A percentile compares a stretch with the other conserved stretches of the same genome.
phyloP scores from a whole-genome alignment of 30 jellyfish, hydroid and myxozoan species.

The Haliclystus octoradiatus region DNA sequence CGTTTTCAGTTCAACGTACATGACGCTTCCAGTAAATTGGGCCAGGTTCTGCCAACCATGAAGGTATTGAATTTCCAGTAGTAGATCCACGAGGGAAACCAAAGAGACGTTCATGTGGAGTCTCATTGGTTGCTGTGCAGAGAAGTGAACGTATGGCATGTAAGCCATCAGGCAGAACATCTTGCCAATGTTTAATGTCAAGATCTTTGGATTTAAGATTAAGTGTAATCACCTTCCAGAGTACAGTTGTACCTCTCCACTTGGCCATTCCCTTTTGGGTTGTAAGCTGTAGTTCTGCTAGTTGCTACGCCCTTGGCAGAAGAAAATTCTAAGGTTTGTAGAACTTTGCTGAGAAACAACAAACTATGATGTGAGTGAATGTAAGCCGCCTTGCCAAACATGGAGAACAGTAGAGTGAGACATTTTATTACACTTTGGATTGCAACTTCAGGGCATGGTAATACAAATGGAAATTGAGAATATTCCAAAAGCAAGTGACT shows the following conservation, averaged over 20 bases:
- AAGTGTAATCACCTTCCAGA: conserved; percentile 44
- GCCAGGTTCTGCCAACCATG: conserved; percentile 38
- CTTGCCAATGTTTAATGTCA: conserved; percentile 25
- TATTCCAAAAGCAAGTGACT: no score
- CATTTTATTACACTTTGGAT: conserved; percentile 32
- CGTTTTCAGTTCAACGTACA: no score
- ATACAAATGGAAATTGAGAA: conserved; percentile 37
- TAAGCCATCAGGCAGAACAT: conserved; percentile 54
- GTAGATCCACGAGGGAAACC: conserved; percentile 26
- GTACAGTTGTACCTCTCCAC: conserved; percentile 27
- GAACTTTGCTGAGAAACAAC: no score
- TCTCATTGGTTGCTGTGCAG: conserved; percentile 53
- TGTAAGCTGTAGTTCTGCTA: conserved; percentile 37
- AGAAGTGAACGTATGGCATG: conserved; percentile 52
- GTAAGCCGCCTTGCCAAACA: conserved; percentile 39
- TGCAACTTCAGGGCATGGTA: no score
- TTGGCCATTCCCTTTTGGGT: conserved; percentile 62
- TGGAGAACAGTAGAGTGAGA: conserved; percentile 12
- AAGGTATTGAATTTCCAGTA: conserved; percentile 28
- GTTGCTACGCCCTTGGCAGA: no score
- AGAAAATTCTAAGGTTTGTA: no score
- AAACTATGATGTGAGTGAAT: conserved; percentile 53
- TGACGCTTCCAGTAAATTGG: conserved; percentile 29
- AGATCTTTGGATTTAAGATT: conserved; percentile 32
- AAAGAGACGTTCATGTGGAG: conserved; percentile 73